phyloP scores from a whole-genome alignment of 2,113 vertebrate species.

The Crotophaga sulcirostris region DNA sequence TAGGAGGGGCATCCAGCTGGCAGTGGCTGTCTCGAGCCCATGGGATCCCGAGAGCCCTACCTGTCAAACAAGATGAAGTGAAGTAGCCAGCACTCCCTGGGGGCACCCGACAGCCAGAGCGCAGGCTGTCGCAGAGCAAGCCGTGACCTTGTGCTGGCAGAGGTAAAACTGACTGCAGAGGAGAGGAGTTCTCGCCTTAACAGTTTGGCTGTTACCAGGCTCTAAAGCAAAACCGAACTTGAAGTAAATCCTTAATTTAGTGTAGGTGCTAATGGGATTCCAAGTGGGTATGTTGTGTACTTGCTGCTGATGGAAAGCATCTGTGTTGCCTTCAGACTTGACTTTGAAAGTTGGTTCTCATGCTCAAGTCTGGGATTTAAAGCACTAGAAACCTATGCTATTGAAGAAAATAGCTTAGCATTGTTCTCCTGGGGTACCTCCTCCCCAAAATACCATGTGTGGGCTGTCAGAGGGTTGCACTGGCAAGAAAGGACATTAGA shows the following conservation, averaged over 20 bases:
- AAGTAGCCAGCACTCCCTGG: background rate
- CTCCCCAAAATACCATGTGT: background rate
- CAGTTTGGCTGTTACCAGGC: conserved; percentile 41
- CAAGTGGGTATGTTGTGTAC: conserved; percentile 61
- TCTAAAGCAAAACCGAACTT: conserved; percentile 35
- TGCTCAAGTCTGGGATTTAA: conserved; percentile 28
- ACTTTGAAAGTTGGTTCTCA: conserved; percentile 28
- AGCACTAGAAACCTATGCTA: background rate
- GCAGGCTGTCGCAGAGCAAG: background rate
- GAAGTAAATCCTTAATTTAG: conserved; percentile 55
- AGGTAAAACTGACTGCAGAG: conserved; percentile 7
- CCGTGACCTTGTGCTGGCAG: conserved; percentile 2
- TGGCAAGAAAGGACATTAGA: background rate
- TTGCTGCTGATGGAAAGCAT: conserved; percentile 66
- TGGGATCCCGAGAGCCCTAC: background rate
- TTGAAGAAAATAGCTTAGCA: background rate
- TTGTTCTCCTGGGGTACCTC: background rate
- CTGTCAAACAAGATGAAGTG: background rate
- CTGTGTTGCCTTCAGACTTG: conserved; percentile 57
- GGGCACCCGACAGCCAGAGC: conserved; percentile 19
- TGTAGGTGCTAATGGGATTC: conserved; percentile 65
- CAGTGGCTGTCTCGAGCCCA: background rate
- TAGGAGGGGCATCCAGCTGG: background rate
- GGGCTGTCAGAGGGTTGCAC: background rate
- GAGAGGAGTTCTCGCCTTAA: background rate